phyloP scores from a whole-genome alignment of 1,140 invertebrate genomes.

The Calliphora vicina region DNA sequence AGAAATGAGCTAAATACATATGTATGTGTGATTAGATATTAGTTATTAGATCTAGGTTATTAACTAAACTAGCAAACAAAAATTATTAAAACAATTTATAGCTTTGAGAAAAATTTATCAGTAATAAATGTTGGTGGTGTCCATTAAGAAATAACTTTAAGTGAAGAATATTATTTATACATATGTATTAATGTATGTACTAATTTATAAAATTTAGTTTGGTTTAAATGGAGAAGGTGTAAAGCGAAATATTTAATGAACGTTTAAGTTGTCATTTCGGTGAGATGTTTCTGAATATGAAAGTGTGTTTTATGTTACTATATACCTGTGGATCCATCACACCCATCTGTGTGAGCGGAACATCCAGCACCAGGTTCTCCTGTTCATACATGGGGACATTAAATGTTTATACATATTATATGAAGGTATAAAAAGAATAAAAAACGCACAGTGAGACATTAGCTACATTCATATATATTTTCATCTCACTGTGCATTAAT shows the following conservation, averaged over 20 bases:
- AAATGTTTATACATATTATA: slow-evolving; percentile 15
- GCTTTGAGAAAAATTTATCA: no score
- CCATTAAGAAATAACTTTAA: no score
- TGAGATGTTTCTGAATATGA: background rate
- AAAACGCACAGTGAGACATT: background rate
- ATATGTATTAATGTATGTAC: no score
- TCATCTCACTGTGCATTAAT: background rate
- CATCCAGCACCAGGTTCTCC: slow-evolving; percentile 82
- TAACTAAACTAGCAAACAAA: no score
- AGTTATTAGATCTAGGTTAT: no score
- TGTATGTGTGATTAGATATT: no score
- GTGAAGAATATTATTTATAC: no score
- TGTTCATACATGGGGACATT: slow-evolving; percentile 44
- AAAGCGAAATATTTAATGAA: background rate
- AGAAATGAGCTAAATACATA: no score
- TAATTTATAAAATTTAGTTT: no score
- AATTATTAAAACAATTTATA: no score
- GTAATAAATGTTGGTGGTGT: no score
- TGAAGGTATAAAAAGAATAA: background rate
- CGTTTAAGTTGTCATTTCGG: background rate
- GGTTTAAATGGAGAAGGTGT: background rate
- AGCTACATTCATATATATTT: background rate
- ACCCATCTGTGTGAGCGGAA: slow-evolving; percentile 85
- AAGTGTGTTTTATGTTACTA: background rate
- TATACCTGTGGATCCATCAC: slow-evolving; percentile 84